Conservation (phyloP, 2,113 vertebrate species). For the Festucalex cinctus region DNA sequence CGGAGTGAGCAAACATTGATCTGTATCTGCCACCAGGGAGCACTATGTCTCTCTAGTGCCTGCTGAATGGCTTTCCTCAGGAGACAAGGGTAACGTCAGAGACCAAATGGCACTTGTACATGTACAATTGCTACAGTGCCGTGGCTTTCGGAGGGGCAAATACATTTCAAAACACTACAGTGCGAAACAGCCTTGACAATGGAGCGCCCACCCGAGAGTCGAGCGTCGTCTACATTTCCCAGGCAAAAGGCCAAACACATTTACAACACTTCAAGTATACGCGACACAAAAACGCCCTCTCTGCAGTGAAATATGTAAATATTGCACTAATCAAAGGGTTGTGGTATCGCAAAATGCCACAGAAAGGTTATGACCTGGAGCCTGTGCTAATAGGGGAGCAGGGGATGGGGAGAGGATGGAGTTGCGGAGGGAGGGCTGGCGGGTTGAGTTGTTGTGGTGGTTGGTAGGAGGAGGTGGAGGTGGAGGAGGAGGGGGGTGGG, state of each 20-base stretch:
- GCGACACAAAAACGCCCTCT: conserved; percentile 77
- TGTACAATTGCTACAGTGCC: conserved; percentile 22
- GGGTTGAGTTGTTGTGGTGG: conserved; percentile 30
- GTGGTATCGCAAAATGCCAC: conserved; percentile 90
- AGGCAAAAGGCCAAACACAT: conserved; percentile 92
- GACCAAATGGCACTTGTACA: conserved; percentile 50
- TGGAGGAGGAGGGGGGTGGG: conserved; percentile 14
- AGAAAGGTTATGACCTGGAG: conserved; percentile 87
- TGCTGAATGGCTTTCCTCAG: conserved; percentile 43
- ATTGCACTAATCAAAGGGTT: conserved; percentile 91
- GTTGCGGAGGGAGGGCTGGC: conserved; percentile 30
- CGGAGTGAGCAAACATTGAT: conserved; percentile 51
- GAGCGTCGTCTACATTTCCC: conserved; percentile 67
- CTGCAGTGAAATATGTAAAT: conserved; percentile 90
- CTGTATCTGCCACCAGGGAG: conserved; percentile 66
- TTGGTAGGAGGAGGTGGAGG: background rate
- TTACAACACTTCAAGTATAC: conserved; percentile 86
- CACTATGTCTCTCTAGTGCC: conserved; percentile 62
- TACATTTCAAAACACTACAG: conserved; percentile 53
- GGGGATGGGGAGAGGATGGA: conserved; percentile 30
- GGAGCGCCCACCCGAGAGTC: conserved; percentile 53
- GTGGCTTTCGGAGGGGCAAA: conserved; percentile 40
- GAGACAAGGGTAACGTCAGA: conserved; percentile 45
- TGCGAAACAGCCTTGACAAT: conserved; percentile 49
- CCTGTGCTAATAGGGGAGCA: conserved; percentile 84